A percentile compares a stretch with the other conserved stretches of the same genome.
Evolutionary conservation across 2,113 vertebrate genomes (phyloP).

Genomic region (Climacteris rufus): DNA sequence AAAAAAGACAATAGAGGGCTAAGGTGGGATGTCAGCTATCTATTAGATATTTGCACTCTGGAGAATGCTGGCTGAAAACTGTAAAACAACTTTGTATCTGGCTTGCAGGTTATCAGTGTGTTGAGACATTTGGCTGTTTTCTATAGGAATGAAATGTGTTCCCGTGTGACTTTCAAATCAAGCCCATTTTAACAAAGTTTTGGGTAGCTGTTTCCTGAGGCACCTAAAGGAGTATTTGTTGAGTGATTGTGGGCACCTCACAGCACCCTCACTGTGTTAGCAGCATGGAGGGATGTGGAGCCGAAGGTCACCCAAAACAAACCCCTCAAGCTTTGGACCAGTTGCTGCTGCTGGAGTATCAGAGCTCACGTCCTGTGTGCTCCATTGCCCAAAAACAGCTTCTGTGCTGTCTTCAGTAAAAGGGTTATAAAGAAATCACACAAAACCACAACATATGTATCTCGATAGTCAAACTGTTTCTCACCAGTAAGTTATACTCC

Average conservation of each 20-base stretch:
- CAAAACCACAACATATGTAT: fast-evolving
- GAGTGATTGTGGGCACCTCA: background rate
- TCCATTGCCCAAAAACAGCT: background rate
- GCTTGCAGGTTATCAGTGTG: background rate
- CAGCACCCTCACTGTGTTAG: background rate
- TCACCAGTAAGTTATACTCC: background rate
- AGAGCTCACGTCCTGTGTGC: background rate
- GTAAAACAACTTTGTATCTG: background rate
- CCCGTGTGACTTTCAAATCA: background rate
- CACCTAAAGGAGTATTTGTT: background rate
- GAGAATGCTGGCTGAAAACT: background rate
- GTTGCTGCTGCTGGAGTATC: background rate
- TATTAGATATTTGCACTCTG: background rate
- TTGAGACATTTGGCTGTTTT: background rate
- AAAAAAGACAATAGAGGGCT: background rate
- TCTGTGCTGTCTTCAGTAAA: background rate
- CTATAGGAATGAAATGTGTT: background rate
- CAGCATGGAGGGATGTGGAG: fast-evolving
- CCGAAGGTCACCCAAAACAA: background rate
- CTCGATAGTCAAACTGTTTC: background rate
- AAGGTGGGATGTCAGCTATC: background rate
- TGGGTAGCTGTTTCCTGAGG: background rate
- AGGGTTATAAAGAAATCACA: background rate
- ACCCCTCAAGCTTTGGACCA: background rate
- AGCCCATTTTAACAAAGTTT: background rate